phyloP scores from a whole-genome alignment of 2,113 vertebrate species.

The Scolopax mira region DNA sequence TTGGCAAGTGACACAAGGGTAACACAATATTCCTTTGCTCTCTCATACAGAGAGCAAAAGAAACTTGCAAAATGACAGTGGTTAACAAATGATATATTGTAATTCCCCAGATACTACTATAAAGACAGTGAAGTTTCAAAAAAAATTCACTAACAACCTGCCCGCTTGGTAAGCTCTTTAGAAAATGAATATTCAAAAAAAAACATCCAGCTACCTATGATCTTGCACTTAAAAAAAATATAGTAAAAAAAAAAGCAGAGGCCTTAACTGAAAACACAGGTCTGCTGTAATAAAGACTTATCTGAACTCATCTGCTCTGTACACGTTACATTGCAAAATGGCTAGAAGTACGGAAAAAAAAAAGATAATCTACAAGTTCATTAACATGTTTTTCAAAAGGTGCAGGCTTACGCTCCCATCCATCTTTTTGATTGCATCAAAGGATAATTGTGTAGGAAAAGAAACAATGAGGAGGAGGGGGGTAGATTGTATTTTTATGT shows the following conservation, averaged over 20 bases:
- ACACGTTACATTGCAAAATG: neutral
- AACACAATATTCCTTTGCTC: neutral
- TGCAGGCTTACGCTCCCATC: neutral
- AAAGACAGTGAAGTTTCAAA: neutral
- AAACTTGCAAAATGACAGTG: neutral
- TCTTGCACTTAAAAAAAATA: neutral
- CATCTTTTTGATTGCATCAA: neutral
- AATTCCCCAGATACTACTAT: neutral
- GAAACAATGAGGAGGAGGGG: neutral
- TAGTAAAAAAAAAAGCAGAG: neutral
- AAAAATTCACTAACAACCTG: neutral
- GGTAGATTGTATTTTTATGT: neutral
- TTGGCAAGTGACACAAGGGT: neutral
- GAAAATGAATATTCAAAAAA: neutral
- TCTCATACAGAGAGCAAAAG: neutral
- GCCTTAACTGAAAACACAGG: neutral
- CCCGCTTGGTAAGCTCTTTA: neutral
- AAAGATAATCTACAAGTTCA: neutral
- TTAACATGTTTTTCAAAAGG: neutral
- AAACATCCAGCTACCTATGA: neutral
- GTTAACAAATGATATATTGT: neutral
- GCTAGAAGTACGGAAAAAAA: neutral
- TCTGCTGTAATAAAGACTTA: neutral
- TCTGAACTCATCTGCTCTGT: neutral
- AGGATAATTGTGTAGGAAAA: neutral